Percentiles rank a stretch among this genome's conserved stretches.
Conservation (phyloP, 2,888 invertebrate genomes). For the Rhynchonema sp. region DNA sequence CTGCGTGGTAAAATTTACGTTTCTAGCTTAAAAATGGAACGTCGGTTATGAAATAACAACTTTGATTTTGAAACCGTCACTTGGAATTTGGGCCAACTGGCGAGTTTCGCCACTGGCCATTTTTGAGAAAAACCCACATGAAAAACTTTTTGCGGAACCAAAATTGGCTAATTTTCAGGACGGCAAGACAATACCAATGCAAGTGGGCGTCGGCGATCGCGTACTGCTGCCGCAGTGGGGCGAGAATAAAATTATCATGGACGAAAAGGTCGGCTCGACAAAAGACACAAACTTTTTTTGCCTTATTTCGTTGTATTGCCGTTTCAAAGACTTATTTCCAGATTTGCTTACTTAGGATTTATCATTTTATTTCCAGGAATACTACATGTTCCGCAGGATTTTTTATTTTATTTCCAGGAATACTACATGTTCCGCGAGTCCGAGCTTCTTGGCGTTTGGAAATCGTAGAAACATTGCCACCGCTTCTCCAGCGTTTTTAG, state of each 20-base stretch:
- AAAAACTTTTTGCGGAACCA: neutral
- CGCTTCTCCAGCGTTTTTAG: too few species aligned
- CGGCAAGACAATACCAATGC: slow-evolving; percentile 56
- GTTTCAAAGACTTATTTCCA: too few species aligned
- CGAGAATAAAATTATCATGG: slow-evolving; percentile 77
- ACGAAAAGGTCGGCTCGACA: slow-evolving; percentile 41
- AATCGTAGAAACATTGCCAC: too few species aligned
- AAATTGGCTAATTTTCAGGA: slow-evolving; percentile 36
- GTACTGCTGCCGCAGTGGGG: slow-evolving; percentile 95
- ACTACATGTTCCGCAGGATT: slow-evolving; percentile 47
- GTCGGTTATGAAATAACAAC: neutral
- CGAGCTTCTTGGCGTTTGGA: slow-evolving; percentile 74
- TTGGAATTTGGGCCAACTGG: neutral
- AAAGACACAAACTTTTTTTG: too few species aligned
- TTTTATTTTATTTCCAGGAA: slow-evolving; percentile 44
- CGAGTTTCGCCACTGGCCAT: neutral
- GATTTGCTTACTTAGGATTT: too few species aligned
- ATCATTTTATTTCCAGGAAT: slow-evolving; percentile 47
- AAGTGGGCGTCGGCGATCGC: slow-evolving; percentile 71
- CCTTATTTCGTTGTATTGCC: too few species aligned
- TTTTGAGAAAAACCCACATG: neutral
- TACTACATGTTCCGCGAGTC: slow-evolving; percentile 80
- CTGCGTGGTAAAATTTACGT: too few species aligned
- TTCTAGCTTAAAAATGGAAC: too few species aligned
- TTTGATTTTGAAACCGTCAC: neutral